phyloP scores from a whole-genome alignment of 2,888 invertebrate species.

The Junonia oenone region DNA sequence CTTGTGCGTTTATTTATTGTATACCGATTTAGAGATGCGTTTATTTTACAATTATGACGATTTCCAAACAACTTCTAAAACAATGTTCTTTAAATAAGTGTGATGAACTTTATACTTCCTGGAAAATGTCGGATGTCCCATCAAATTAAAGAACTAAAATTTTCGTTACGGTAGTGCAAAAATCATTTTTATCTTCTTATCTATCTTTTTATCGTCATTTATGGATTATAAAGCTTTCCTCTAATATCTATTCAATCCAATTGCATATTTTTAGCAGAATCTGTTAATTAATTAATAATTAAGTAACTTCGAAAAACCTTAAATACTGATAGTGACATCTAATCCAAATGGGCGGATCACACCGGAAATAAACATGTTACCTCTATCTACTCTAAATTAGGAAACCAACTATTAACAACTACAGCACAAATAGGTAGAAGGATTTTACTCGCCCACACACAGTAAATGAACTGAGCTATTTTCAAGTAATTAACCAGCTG shows the following conservation, averaged over 20 bases:
- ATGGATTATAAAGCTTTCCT: no score
- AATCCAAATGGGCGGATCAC: conserved; percentile 25
- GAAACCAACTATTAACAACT: neutral
- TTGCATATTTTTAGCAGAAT: no score
- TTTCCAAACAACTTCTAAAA: conserved; percentile 24
- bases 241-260: no score
- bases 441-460: neutral
- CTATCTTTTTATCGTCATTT: no score
- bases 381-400: neutral
- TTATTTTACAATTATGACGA: conserved; percentile 12
- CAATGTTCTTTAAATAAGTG: neutral
- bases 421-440: neutral
- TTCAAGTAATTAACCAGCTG: conserved; percentile 10
- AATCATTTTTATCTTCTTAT: no score
- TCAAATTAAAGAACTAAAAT: no score
- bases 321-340: no score
- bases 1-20: neutral
- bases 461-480: neutral
- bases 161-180: no score
- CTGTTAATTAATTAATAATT: no score
- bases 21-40: neutral
- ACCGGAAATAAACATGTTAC: conserved; percentile 18
- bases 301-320: no score
- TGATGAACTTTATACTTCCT: neutral
- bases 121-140: no score